Evolutionary conservation across 1,140 invertebrate genomes (phyloP).

Genomic region (Atta cephalotes): DNA sequence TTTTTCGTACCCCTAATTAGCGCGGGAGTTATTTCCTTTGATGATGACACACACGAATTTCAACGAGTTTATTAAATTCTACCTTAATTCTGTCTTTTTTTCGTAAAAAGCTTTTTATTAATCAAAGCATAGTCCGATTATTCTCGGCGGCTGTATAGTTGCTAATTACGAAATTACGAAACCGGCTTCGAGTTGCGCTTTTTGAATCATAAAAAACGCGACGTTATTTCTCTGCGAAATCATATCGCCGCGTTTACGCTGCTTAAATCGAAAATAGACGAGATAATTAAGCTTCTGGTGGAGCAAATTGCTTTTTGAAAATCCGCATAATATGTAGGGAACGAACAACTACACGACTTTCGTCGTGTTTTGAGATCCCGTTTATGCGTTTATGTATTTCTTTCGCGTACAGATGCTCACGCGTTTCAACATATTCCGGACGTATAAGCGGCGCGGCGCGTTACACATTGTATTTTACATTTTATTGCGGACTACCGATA

Average conservation of each 20-base stretch:
- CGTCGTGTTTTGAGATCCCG: conserved; percentile 1
- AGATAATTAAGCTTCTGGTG: neutral
- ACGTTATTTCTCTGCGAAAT: neutral
- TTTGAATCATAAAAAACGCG: conserved; percentile 3
- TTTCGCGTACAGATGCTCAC: conserved; percentile 15
- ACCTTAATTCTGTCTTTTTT: neutral
- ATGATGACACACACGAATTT: conserved; percentile 32
- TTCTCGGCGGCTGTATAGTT: neutral
- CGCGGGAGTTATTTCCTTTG: conserved; percentile 38
- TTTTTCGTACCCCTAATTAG: conserved; percentile 15
- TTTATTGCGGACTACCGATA: conserved; percentile 34
- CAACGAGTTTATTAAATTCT: conserved; percentile 39
- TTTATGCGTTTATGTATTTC: neutral
- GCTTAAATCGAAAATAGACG: neutral
- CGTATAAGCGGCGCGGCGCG: neutral
- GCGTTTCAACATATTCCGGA: conserved; percentile 23
- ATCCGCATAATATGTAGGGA: neutral
- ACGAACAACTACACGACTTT: neutral
- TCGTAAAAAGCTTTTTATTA: conserved; percentile 15
- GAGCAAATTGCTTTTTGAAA: conserved; percentile 26
- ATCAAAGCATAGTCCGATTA: conserved; percentile 42
- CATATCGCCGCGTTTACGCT: conserved; percentile 4
- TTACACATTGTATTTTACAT: conserved; percentile 22
- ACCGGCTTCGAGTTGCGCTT: neutral
- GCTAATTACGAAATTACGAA: conserved; percentile 14